Conservation (phyloP, 2,797 vertebrate genomes). For the Tragopan temminckii region DNA sequence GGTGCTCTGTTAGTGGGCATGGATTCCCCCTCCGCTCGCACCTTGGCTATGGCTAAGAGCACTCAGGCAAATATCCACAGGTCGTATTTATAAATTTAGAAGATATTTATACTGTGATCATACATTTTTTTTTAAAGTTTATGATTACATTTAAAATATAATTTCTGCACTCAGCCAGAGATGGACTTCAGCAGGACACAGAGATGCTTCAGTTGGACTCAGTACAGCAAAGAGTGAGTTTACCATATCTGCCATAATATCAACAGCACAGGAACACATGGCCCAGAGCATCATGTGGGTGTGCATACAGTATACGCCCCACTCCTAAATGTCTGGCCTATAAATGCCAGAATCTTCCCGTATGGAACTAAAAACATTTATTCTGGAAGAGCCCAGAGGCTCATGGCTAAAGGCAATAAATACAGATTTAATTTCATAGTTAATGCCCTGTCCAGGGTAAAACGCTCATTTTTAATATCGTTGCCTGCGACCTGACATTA, state of each 20-base stretch:
- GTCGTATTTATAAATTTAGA: background rate
- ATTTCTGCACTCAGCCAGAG: background rate
- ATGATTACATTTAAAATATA: background rate
- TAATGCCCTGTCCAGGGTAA: conserved; percentile 66
- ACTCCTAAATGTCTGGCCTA: conserved; percentile 38
- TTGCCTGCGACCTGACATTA: conserved; percentile 75
- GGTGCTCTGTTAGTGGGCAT: background rate
- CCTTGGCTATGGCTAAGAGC: background rate
- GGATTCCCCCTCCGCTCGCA: background rate
- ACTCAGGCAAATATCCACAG: background rate
- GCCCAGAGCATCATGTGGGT: accelerated
- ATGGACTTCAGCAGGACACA: accelerated
- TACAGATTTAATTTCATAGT: conserved; percentile 64
- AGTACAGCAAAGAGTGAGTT: background rate
- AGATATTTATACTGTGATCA: background rate
- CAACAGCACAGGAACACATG: background rate
- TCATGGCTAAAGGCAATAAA: conserved; percentile 73
- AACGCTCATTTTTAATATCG: conserved; percentile 75
- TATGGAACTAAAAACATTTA: conserved; percentile 74
- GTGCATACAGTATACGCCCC: background rate
- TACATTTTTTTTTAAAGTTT: background rate
- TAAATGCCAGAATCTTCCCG: conserved; percentile 53
- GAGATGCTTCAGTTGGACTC: background rate
- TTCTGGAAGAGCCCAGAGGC: conserved; percentile 65
- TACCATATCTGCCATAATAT: background rate